A percentile compares a stretch with the other conserved stretches of the same genome.
Conservation (phyloP, 2,888 invertebrate genomes). For the Eulithis prunata region DNA sequence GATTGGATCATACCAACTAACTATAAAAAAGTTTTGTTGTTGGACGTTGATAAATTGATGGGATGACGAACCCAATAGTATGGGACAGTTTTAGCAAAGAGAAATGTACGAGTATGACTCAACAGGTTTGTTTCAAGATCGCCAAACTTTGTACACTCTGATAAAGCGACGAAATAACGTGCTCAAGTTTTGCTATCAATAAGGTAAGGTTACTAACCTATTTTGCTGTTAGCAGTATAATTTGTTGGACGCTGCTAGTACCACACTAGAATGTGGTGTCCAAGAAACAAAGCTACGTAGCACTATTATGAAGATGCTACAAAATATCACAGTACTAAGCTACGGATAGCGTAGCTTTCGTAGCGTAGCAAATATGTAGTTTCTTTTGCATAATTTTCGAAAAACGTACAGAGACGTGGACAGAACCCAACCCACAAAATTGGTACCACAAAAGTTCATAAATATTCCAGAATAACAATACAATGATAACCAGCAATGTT, state of each 20-base stretch:
- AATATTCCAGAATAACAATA: constrained; percentile 5
- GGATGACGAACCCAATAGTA: constrained; percentile 44
- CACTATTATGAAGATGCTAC: too few species aligned
- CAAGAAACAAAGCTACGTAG: too few species aligned
- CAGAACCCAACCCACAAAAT: not conserved
- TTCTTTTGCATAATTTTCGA: too few species aligned
- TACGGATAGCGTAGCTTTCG: too few species aligned
- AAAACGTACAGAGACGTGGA: not conserved
- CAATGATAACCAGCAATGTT: constrained; percentile 20
- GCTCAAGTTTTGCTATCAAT: not conserved
- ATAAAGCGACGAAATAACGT: constrained; percentile 1
- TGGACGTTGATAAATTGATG: constrained; percentile 57
- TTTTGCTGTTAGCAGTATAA: too few species aligned
- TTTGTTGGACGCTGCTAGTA: too few species aligned
- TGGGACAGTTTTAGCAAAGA: constrained; percentile 14
- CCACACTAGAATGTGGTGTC: too few species aligned
- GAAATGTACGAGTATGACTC: constrained; percentile 30
- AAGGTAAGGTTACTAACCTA: not conserved
- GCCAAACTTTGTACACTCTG: constrained; percentile 20
- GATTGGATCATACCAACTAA: constrained; percentile 71
- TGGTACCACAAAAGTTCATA: not conserved
- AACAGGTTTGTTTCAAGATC: constrained; percentile 33
- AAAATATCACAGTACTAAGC: too few species aligned
- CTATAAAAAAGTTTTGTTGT: constrained; percentile 70
- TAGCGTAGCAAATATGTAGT: too few species aligned